These are phyloP conservation scores for Chanos chanos DNA, from an alignment of 2,797 vertebrate species.

Conservation along the genomic window DNA sequence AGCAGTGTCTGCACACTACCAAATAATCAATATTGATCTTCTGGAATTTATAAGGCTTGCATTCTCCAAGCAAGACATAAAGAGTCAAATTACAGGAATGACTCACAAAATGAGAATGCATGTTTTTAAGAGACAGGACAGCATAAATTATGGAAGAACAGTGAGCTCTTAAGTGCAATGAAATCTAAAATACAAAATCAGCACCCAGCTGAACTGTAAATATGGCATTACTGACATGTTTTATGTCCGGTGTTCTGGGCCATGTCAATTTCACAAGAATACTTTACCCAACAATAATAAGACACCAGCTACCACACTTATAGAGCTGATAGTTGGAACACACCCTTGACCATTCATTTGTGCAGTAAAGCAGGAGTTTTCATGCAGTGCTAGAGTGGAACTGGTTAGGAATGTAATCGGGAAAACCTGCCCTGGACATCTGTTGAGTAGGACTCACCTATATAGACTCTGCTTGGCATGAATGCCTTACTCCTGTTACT, in stretches of 20 bases:
- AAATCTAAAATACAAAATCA: not conserved
- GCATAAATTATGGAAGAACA: conserved; percentile 19
- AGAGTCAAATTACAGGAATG: conserved; percentile 31
- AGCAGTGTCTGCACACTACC: conserved; percentile 21
- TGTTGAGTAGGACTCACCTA: too few species aligned
- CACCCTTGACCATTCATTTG: too few species aligned
- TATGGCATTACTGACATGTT: conserved; percentile 6
- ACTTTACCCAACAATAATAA: too few species aligned
- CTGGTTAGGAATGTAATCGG: too few species aligned
- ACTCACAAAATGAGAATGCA: conserved; percentile 22
- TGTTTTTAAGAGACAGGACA: conserved; percentile 2
- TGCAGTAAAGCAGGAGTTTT: too few species aligned
- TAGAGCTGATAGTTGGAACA: too few species aligned
- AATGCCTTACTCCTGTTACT: too few species aligned
- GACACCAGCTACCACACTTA: too few species aligned
- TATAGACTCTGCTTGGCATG: too few species aligned
- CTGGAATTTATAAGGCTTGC: conserved; percentile 15
- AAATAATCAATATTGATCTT: conserved; percentile 41
- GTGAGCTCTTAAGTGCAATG: conserved; percentile 1
- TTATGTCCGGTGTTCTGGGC: not conserved
- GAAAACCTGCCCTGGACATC: too few species aligned
- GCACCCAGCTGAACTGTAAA: not conserved
- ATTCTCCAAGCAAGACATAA: conserved; percentile 23
- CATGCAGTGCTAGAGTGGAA: too few species aligned
- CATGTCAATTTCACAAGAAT: too few species aligned